Evolutionary conservation across 2,888 invertebrate genomes (phyloP), one percentile per base, ranked within the genome.

Genomic region (Polydrusus cervinus): DNA sequence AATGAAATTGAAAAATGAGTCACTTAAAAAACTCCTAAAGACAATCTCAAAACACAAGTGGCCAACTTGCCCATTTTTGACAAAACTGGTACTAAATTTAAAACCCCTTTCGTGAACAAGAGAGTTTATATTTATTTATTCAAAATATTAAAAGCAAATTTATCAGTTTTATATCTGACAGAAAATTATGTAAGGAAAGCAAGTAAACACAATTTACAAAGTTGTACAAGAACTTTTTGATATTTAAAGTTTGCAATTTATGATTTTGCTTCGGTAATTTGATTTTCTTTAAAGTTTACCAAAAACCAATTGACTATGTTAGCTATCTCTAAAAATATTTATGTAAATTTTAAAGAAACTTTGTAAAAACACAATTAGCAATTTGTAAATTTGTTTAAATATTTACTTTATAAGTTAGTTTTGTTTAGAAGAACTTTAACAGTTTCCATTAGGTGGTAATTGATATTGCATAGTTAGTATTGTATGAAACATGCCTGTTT

Each of bases 231-330:
- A 43, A 43, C 43, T 43, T 43, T 40, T 43, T 43, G n/a, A 43
- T 43, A 43, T n/a, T 43, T 43, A 6, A 43, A n/a, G n/a, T 43
- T 43, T 6, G 9, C 34, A 34, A 34, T 34, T 34, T 34, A 34
- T 34, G 34, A 43, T 43, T 51, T 20, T 51, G 51, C 20, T 51
- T 51, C 11, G 51, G 34, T 51, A 20, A 51, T 51, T 51, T 51
- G 20, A 16, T 51, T 51, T 51, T 16, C 7, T 51, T 51, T 11
- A 18, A 49, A 20, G 18, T 20, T 20, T 10, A 11, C 10, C 51
- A 20, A 51, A 51, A 51, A 51, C 20, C 11, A 51, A 43, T n/a
- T 43, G 13, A n/a, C 13, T 43, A n/a, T n/a, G n/a, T n/a, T n/a
- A 43, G n/a, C 43, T 5, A n/a, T 43, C 2, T 43, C 13, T 43